Evolutionary conservation across 2,797 vertebrate genomes (phyloP).

Genomic region (Pteropus rufus): DNA sequence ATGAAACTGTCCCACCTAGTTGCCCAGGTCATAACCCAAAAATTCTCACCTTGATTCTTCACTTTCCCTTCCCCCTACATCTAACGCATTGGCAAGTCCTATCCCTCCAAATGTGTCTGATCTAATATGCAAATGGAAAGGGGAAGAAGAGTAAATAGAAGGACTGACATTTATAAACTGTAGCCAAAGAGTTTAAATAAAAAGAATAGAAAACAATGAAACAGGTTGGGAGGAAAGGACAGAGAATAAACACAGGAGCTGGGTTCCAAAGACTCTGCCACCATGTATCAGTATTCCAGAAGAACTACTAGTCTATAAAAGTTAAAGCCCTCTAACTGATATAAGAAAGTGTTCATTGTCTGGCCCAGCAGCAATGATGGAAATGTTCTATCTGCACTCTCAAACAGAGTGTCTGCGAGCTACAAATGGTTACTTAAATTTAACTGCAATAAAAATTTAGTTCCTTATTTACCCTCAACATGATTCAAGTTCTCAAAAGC

Average conservation of each 20-base stretch:
- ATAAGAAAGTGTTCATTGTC: background rate
- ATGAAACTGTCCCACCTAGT: background rate
- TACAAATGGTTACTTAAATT: background rate
- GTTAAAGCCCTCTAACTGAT: background rate
- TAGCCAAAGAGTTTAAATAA: constrained; percentile 1
- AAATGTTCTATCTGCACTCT: constrained; percentile 15
- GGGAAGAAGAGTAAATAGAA: background rate
- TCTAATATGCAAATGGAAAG: background rate
- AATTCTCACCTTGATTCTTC: background rate
- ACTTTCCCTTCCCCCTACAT: background rate
- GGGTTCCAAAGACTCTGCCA: background rate
- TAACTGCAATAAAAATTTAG: background rate
- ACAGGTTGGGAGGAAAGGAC: background rate
- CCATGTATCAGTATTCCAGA: background rate
- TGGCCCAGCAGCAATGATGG: background rate
- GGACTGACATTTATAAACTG: background rate
- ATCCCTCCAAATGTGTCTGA: background rate
- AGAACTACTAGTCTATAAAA: background rate
- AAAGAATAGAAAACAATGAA: background rate
- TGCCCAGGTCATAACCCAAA: background rate
- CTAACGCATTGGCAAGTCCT: background rate
- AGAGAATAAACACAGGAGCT: background rate
- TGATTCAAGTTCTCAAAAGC: background rate
- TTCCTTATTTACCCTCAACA: background rate
- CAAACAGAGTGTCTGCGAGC: background rate